Evolutionary conservation across 2,888 invertebrate species (phyloP), one percentile per base, ranked within the genome.

Genomic region (Pterobdella sp.): DNA sequence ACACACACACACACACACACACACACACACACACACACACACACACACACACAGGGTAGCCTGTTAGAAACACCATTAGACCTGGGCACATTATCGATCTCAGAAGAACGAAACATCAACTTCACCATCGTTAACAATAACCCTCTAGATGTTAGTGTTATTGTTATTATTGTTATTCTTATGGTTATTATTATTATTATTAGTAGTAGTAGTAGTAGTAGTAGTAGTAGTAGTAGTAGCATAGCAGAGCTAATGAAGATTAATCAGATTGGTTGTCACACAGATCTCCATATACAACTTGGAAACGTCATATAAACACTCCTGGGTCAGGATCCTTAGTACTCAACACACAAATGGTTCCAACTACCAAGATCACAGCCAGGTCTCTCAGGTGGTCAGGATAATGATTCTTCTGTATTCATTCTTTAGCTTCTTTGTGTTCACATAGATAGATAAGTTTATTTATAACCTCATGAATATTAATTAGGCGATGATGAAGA

Each of bases 91-190:
- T 79, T 87, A 76, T 85, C 86, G 42, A 81, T 84, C 71, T 83
- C 82, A 56, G 87, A 87, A 72, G 87, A 88, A 78, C 88, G 89
- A 79, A 89, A 89, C 78, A 88, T 91, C 78, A 85, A 88, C 79
- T 89, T 91, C 83, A 87, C 89, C 37, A 82, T 91, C 49, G 85
- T 88, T 78, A 92, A 92, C 84, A 87, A 88, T 76, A 91, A 91
- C 84, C 91, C 91, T 18, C 88, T 91, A 37, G 87, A 88, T 78
- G 87, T 91, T 78, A 86, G 76, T 86, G 86, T 14, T 2, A 18
- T 29, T 36, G 36, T 49, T 18, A 42, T 42, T 18, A 42, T 18
- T 42, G 7, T 42, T 7, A 7, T 42, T 42, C n/a, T n/a, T 42
- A 22, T 42, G 10, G 49, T 22, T 42, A 7, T 42, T 42, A 22